These are phyloP conservation scores for Danaus plexippus DNA, from an alignment of 1,140 invertebrate species.

Conservation along the genomic window DNA sequence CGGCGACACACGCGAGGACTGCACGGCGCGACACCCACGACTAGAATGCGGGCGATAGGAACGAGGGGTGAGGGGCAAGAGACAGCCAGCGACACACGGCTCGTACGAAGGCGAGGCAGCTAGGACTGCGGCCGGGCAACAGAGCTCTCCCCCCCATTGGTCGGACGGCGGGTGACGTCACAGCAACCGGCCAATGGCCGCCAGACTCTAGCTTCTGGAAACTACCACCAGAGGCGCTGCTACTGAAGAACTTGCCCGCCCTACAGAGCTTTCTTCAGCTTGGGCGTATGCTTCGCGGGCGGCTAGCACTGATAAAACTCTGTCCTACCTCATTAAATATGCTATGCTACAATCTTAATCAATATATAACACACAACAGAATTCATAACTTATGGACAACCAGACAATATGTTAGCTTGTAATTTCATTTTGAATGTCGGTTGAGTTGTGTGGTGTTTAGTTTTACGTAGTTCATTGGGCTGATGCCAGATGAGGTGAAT, in stretches of 20 bases:
- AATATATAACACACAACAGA: too few relatives aligned
- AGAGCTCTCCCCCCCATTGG: conserved; percentile 56
- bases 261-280: conserved; percentile 66
- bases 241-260: conserved; percentile 57
- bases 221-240: conserved; percentile 45
- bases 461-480: conserved; percentile 31
- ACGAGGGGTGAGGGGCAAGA: conserved; percentile 50
- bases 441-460: conserved; percentile 11
- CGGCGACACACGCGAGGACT: conserved; percentile 66
- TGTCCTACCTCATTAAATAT: conserved; percentile 8
- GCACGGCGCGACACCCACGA: conserved; percentile 68
- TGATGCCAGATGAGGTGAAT: conserved; percentile 40
- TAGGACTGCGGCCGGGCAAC: conserved; percentile 60
- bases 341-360: neutral
- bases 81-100: conserved; percentile 51
- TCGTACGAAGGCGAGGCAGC: conserved; percentile 65
- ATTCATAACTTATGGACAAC: conserved; percentile 8
- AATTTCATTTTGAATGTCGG: conserved; percentile 7
- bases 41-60: conserved; percentile 66
- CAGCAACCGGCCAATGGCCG: conserved; percentile 45
- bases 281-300: conserved; percentile 64
- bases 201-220: conserved; percentile 29
- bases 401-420: conserved; percentile 5
- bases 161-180: conserved; percentile 53
- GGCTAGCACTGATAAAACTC: conserved; percentile 28